Percentiles rank a stretch among this genome's conserved stretches.
phyloP scores from a whole-genome alignment of 2,113 vertebrate species.

The Larimichthys crocea region DNA sequence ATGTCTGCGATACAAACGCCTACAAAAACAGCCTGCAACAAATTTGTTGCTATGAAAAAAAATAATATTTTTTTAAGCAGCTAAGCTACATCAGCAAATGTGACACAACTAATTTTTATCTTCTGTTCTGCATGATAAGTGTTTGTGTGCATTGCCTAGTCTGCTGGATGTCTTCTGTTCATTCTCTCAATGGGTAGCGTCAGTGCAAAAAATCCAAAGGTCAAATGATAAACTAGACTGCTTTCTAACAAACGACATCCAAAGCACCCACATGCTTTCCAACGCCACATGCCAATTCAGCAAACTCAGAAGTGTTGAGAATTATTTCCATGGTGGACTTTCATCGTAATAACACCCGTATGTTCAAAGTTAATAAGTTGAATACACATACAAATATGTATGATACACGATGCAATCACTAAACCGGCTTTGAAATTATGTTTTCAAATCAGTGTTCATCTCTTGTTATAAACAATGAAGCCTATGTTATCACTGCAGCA shows the following conservation, averaged over 20 bases:
- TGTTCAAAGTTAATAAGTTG: neutral
- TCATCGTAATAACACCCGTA: neutral
- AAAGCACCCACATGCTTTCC: neutral
- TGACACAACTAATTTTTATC: conserved; percentile 12
- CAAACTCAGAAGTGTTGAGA: neutral
- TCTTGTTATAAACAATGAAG: conserved; percentile 18
- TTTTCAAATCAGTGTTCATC: neutral
- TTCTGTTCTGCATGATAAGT: neutral
- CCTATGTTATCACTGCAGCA: neutral
- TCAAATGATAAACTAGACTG: neutral
- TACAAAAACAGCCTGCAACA: conserved; percentile 1
- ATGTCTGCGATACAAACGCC: neutral
- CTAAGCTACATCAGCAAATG: conserved; percentile 5
- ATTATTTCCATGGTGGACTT: neutral
- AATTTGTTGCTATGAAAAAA: neutral
- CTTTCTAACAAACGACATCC: neutral
- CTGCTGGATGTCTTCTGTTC: neutral
- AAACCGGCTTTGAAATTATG: conserved; percentile 4
- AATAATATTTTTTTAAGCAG: neutral
- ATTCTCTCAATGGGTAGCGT: neutral
- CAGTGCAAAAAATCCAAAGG: conserved; percentile 1
- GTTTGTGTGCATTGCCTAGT: neutral
- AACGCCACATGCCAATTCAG: neutral
- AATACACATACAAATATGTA: neutral
- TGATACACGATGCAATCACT: neutral